Evolutionary conservation across 2,113 vertebrate genomes (phyloP), one percentile per base, ranked within the genome.

Genomic region (Equus przewalskii): DNA sequence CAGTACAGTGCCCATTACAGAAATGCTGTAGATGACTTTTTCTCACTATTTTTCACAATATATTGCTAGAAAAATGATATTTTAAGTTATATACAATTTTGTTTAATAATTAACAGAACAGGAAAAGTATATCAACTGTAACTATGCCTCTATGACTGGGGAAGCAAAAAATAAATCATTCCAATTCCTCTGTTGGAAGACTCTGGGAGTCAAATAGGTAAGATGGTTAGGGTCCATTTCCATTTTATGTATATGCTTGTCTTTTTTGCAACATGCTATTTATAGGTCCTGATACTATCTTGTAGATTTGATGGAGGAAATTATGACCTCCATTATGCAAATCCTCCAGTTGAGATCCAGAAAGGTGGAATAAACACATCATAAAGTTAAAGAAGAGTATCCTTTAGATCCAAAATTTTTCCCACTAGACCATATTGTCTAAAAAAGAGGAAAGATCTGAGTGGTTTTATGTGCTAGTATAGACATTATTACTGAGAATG

Each of bases 251-350:
- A 49, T 62, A 7, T 46, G 56, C n/a, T 33, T 44, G 22, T 9
- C 51, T 65, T 65, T 82, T 89, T 94, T 79, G 19, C 36, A 82
- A 33, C 19, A 76, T 36, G 14, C 41, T 69, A 26, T 69, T 60
- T 67, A 41, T 67, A 60, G 82, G 6, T 60, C 46, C 24, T 54
- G 36, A 44, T 83, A 33, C 75, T 49, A 3, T 85, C 75, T 33
- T 41, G 1, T 79, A 81, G 19, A 15, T 33, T 90, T 90, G 30
- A n/a, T 60, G 44, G 67, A 14, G 56, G 36, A 86, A 67, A 67
- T 91, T 72, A 73, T 76, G 51, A 70, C 54, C 95, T 92, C 54
- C 86, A 76, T 83, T 83, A 64, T 54, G 46, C 30, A 89, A 51
- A 80, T 51, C 24, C 28, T 84, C 84, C 49, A 51, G 14, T 0